phyloP scores from a whole-genome alignment of 2,113 vertebrate species.

The Piliocolobus tephrosceles region DNA sequence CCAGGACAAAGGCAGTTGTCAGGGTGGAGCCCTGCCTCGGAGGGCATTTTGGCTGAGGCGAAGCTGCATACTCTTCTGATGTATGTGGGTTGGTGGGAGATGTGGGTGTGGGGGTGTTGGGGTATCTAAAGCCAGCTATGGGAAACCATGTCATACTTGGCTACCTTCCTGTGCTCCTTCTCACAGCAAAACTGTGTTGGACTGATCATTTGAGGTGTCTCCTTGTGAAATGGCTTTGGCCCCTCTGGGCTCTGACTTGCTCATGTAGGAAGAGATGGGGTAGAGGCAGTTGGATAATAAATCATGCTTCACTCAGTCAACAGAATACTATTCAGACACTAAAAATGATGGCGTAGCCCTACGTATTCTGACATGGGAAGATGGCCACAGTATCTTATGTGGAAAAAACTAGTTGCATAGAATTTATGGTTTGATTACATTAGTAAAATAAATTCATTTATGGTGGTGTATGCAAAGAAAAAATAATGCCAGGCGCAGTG shows the following conservation, averaged over 20 bases:
- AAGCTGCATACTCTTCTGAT: not conserved
- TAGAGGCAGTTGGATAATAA: not conserved
- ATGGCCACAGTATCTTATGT: not conserved
- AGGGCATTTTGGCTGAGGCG: not conserved
- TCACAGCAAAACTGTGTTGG: not conserved
- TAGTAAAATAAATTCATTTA: not conserved
- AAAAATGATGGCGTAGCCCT: not conserved
- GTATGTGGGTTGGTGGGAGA: not conserved
- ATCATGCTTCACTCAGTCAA: not conserved
- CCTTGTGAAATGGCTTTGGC: constrained; percentile 2
- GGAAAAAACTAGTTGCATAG: not conserved
- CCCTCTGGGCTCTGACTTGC: not conserved
- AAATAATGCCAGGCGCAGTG: not conserved
- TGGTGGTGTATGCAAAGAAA: not conserved
- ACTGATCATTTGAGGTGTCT: not conserved
- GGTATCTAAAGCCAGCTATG: not conserved
- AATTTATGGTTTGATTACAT: not conserved
- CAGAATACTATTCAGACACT: not conserved
- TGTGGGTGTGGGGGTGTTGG: not conserved
- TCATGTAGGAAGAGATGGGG: not conserved
- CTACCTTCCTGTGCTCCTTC: not conserved
- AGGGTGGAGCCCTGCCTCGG: not conserved
- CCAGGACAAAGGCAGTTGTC: not conserved
- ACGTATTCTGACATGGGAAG: not conserved
- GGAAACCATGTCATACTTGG: not conserved